Conservation (phyloP, 2,113 vertebrate genomes). For the Anguilla rostrata region DNA sequence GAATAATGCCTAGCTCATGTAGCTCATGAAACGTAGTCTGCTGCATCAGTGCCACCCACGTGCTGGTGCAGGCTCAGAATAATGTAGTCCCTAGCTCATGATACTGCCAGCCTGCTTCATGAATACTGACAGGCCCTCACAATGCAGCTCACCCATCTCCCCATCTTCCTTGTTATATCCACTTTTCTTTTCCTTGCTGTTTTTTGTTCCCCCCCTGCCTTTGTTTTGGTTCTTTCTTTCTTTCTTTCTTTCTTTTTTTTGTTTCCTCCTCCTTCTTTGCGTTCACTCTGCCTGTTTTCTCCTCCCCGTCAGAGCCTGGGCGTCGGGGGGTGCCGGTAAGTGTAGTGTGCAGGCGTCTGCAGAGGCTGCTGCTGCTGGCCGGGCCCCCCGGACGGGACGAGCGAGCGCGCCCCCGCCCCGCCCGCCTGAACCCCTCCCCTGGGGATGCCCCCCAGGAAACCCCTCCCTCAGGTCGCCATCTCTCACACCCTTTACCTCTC, state of each 20-base stretch:
- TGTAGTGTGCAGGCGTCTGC: slow-evolving; percentile 96
- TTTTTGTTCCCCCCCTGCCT: not conserved
- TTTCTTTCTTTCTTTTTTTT: slow-evolving; percentile 33
- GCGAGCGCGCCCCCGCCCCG: slow-evolving; percentile 64
- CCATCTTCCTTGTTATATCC: not conserved
- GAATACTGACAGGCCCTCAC: no score
- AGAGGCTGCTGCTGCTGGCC: slow-evolving; percentile 89
- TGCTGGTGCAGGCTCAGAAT: no score
- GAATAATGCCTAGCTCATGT: no score
- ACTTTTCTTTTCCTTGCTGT: not conserved
- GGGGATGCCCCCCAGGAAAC: slow-evolving; percentile 66
- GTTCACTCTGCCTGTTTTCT: slow-evolving; percentile 57
- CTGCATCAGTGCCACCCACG: no score
- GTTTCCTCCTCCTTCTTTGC: slow-evolving; percentile 38
- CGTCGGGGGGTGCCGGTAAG: slow-evolving; percentile 87
- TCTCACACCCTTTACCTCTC: slow-evolving; percentile 28
- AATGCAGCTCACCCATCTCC: not conserved
- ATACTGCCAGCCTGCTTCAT: no score
- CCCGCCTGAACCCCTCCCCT: slow-evolving; percentile 64
- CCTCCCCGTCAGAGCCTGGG: slow-evolving; percentile 81
- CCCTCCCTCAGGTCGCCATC: slow-evolving; percentile 78
- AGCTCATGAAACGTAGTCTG: no score
- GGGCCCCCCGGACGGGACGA: slow-evolving; percentile 89
- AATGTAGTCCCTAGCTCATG: no score
- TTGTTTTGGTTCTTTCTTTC: slow-evolving; percentile 12